Evolutionary conservation across 2,888 invertebrate species (phyloP).

Genomic region (Eurytoma californica): DNA sequence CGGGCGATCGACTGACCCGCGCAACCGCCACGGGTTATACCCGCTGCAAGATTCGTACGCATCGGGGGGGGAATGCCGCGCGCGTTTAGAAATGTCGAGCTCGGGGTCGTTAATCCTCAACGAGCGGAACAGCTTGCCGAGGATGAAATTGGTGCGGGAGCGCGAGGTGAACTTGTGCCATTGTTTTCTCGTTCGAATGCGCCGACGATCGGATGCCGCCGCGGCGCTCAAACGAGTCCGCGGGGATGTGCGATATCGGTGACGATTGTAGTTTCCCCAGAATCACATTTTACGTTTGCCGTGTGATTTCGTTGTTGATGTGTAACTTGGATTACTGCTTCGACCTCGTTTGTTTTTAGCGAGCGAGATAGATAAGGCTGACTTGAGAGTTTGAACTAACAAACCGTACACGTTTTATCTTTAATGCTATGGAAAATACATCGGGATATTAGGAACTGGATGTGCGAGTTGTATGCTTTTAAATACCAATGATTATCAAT

Average conservation of each 20-base stretch:
- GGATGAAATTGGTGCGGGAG: slow-evolving; percentile 39
- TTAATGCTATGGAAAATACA: too few species aligned
- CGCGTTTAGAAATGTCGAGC: slow-evolving; percentile 41
- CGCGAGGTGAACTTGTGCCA: slow-evolving; percentile 22
- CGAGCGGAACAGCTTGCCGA: slow-evolving; percentile 38
- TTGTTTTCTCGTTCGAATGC: slow-evolving; percentile 39
- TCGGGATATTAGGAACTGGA: not conserved
- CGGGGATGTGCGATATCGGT: not conserved
- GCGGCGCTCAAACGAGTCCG: not conserved
- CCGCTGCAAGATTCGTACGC: not conserved
- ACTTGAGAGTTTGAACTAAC: too few species aligned
- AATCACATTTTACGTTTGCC: not conserved
- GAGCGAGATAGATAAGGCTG: not conserved
- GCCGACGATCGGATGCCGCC: not conserved
- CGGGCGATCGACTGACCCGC: slow-evolving; percentile 20
- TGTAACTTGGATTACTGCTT: not conserved
- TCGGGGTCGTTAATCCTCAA: slow-evolving; percentile 43
- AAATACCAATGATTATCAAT: not conserved
- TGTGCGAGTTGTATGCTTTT: not conserved
- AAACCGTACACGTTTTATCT: too few species aligned
- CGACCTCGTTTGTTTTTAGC: not conserved
- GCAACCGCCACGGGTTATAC: too few species aligned
- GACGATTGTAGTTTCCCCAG: not conserved
- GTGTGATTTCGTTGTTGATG: not conserved
- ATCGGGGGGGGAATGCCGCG: not conserved